A percentile compares a stretch with the other conserved stretches of the same genome.
Evolutionary conservation across 2,797 vertebrate genomes (phyloP).

Genomic region (Pseudochromis fuscus): DNA sequence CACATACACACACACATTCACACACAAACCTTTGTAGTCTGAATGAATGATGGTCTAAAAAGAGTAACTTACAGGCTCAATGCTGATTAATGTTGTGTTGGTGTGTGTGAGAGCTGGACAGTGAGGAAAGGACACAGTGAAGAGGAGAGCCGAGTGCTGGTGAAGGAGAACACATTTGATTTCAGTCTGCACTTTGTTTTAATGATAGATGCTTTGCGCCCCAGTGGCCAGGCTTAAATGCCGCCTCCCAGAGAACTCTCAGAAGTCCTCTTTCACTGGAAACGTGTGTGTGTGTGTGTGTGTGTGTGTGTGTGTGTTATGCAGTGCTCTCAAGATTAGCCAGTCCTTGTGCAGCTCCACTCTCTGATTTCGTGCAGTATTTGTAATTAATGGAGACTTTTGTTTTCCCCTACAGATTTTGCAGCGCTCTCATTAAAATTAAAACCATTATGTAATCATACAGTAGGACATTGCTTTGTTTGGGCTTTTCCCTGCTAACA

Average conservation of each 20-base stretch:
- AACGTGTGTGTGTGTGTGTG: constrained; percentile 34
- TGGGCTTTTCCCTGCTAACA: constrained; percentile 14
- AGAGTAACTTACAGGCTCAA: constrained; percentile 36
- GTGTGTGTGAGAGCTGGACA: constrained; percentile 51
- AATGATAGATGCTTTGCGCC: constrained; percentile 79
- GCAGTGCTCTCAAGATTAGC: constrained; percentile 51
- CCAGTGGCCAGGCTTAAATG: constrained; percentile 72
- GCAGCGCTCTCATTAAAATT: constrained; percentile 45
- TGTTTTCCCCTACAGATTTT: constrained; percentile 44
- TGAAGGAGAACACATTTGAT: constrained; percentile 62
- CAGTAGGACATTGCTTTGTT: constrained; percentile 31
- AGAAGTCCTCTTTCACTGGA: constrained; percentile 62
- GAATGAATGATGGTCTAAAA: constrained; percentile 53
- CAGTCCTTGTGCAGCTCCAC: constrained; percentile 37
- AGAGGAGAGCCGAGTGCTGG: constrained; percentile 43
- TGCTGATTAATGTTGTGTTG: constrained; percentile 57
- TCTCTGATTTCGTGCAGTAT: constrained; percentile 53
- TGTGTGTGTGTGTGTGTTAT: constrained; percentile 38
- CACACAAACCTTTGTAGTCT: constrained; percentile 50
- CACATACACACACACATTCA: constrained; percentile 35
- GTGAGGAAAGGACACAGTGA: constrained; percentile 34
- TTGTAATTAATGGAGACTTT: constrained; percentile 54
- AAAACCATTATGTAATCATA: constrained; percentile 46
- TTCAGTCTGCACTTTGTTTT: constrained; percentile 74
- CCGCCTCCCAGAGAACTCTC: constrained; percentile 62